A percentile compares a stretch with the other conserved stretches of the same genome.
phyloP scores from a whole-genome alignment of 2,797 vertebrate genomes.

The Lacerta viridis region DNA sequence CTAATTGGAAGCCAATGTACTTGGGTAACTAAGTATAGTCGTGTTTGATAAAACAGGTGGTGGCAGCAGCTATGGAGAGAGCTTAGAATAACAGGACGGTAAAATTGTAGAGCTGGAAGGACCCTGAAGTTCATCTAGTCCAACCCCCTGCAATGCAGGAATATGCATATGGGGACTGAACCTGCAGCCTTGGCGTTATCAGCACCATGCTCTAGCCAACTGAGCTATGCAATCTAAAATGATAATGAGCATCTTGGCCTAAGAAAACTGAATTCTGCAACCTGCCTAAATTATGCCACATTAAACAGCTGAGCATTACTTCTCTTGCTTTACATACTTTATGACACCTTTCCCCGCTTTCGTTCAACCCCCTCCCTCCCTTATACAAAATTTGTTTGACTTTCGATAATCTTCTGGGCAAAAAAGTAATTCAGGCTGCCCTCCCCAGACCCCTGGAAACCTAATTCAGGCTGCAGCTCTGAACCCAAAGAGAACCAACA shows the following conservation, averaged over 20 bases:
- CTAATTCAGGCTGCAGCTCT: not conserved
- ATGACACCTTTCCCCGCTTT: no score
- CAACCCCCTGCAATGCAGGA: no score
- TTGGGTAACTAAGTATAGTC: not conserved
- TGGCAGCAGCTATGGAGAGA: not conserved
- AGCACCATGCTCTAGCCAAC: no score
- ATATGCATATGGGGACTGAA: no score
- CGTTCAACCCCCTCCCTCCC: not conserved
- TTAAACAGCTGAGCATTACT: not conserved
- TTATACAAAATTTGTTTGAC: not conserved
- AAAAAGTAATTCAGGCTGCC: not conserved
- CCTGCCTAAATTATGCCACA: not conserved
- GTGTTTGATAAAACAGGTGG: no score
- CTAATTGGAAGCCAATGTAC: not conserved
- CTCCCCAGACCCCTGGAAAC: not conserved
- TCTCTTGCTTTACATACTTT: not conserved
- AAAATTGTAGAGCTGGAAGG: no score
- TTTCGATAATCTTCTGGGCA: not conserved
- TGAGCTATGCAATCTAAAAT: no score
- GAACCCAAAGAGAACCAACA: not conserved
- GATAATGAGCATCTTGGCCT: not conserved
- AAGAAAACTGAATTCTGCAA: conserved; percentile 5
- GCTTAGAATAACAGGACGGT: no score
- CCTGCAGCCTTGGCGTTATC: no score
- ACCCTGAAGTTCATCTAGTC: no score